Percentiles rank a stretch among this genome's conserved stretches.
phyloP scores from a whole-genome alignment of 2,888 invertebrate species.

The Escarpia spicata region DNA sequence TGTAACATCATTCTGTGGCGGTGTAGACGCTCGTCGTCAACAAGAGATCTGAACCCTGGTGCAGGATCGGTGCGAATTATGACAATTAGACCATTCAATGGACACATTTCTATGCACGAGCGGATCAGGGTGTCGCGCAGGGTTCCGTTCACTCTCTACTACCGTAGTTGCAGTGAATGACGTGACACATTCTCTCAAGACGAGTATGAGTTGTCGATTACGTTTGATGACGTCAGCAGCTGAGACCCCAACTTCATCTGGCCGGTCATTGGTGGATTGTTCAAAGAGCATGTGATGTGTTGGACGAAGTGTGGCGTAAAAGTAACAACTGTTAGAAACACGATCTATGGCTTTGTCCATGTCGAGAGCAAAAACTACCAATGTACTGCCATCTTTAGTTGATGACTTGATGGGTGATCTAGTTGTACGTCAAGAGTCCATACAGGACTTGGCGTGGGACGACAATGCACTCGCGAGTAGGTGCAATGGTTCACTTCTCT shows the following conservation, averaged over 20 bases:
- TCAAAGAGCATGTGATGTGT: slow-evolving; percentile 33
- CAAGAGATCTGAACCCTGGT: not conserved
- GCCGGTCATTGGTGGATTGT: slow-evolving; percentile 38
- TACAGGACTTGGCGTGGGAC: not conserved
- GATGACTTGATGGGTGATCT: not conserved
- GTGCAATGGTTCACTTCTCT: slow-evolving; percentile 26
- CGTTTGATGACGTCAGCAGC: slow-evolving; percentile 42
- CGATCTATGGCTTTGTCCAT: not conserved
- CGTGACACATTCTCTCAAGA: slow-evolving; percentile 41
- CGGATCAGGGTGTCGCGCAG: slow-evolving; percentile 35
- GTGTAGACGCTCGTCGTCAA: too few species aligned
- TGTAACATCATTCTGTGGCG: not conserved
- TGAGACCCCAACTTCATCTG: slow-evolving; percentile 31
- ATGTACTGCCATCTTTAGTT: not conserved
- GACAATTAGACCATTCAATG: slow-evolving; percentile 41
- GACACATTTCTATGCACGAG: slow-evolving; percentile 33
- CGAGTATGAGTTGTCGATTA: slow-evolving; percentile 38
- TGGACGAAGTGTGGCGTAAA: slow-evolving; percentile 42
- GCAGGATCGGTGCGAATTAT: slow-evolving; percentile 25
- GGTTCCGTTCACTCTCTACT: slow-evolving; percentile 36
- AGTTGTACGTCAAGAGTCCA: not conserved
- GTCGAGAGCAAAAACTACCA: not conserved
- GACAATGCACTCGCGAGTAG: not conserved
- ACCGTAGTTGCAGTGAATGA: slow-evolving; percentile 36
- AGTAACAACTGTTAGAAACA: slow-evolving; percentile 37